These are phyloP conservation scores for Halichondria panicea DNA, from an alignment of 37 sponge, comb jelly and placozoan species.

Conservation along the genomic window DNA sequence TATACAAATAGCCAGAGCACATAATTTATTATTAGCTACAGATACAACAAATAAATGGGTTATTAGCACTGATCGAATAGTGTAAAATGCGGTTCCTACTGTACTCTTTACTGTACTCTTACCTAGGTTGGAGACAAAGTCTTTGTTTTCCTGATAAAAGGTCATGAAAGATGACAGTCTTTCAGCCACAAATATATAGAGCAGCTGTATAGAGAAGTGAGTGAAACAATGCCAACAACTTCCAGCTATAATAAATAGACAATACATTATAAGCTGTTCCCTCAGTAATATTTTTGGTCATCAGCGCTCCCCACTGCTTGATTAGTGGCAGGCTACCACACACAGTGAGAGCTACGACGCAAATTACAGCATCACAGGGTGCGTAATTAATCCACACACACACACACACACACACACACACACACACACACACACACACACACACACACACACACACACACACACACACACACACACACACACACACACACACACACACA, in stretches of 20 bases:
- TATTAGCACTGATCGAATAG: not conserved
- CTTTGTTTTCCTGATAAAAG: constrained; percentile 43
- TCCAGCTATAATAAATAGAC: not conserved
- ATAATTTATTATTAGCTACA: not conserved
- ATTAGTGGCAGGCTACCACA: constrained; percentile 46
- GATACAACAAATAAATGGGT: not conserved
- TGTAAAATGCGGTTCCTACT: not conserved
- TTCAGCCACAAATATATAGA: constrained; percentile 50
- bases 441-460: too few species aligned
- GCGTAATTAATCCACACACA: not conserved
- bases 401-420: not conserved
- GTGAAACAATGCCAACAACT: not conserved
- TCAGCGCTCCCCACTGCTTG: not conserved
- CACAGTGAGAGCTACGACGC: constrained; percentile 48
- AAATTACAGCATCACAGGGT: constrained; percentile 52
- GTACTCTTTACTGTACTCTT: not conserved
- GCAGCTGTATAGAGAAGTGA: constrained; percentile 23
- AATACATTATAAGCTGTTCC: not conserved
- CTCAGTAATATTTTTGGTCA: not conserved
- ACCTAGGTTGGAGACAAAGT: constrained; percentile 29
- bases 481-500: too few species aligned
- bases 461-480: too few species aligned
- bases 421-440: too few species aligned
- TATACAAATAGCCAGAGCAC: not conserved
- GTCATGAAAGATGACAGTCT: constrained; percentile 26